Evolutionary conservation across 1,140 invertebrate genomes (phyloP).

Genomic region (Stegodyphus dumicola): DNA sequence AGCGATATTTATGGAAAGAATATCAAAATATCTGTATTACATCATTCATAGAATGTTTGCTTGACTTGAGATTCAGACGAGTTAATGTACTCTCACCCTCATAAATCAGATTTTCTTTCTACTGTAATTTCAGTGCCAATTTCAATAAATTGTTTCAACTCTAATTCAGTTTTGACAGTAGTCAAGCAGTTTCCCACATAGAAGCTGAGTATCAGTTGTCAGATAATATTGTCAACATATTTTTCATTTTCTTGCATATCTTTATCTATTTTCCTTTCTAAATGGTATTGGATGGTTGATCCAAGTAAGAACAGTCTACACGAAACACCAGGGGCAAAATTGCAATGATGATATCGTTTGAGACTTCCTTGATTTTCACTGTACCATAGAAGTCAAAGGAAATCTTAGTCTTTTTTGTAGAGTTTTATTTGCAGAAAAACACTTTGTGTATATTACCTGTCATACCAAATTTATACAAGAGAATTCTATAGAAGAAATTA

Average conservation of each 20-base stretch:
- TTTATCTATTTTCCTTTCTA: not conserved
- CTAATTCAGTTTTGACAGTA: not conserved
- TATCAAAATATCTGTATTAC: not conserved
- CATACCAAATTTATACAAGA: not conserved
- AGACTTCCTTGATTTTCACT: not conserved
- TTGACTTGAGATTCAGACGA: not conserved
- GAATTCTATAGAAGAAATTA: constrained; percentile 62
- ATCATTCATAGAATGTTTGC: not conserved
- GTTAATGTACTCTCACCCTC: not conserved
- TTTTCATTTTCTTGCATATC: not conserved
- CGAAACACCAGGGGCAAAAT: not conserved
- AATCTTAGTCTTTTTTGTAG: not conserved
- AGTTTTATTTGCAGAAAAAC: not conserved
- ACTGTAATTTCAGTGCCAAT: not conserved
- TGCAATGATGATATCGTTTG: not conserved
- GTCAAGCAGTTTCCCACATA: not conserved
- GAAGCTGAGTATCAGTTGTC: not conserved
- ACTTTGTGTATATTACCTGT: not conserved
- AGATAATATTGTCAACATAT: not conserved
- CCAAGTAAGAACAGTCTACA: not conserved
- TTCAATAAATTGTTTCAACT: not conserved
- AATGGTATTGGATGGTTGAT: not conserved
- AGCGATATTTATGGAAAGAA: not conserved
- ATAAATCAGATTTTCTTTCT: too few species aligned
- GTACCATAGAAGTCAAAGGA: not conserved